phyloP scores from a whole-genome alignment of 2,113 vertebrate genomes.

The Tenebrosternarchus preto region DNA sequence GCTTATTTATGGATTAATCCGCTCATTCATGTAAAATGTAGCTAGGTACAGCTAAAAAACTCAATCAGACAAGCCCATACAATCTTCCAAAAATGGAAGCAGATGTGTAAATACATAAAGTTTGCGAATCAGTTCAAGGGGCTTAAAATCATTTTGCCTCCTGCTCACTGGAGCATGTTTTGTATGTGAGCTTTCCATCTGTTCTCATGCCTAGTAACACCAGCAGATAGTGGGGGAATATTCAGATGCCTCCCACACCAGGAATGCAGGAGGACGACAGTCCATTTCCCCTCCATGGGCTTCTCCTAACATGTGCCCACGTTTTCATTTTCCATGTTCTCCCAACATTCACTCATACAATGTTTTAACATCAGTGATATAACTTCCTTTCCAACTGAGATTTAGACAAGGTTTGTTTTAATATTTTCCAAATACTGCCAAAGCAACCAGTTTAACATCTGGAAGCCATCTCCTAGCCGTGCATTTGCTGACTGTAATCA shows the following conservation, averaged over 20 bases:
- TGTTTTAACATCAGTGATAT: constrained; percentile 54
- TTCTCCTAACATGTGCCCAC: constrained; percentile 11
- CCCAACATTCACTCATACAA: constrained; percentile 22
- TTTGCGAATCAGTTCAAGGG: constrained; percentile 35
- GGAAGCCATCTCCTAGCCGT: constrained; percentile 68
- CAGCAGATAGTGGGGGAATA: constrained; percentile 30
- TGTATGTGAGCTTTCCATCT: constrained; percentile 35
- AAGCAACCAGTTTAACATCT: constrained; percentile 71
- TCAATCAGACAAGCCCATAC: constrained; percentile 52
- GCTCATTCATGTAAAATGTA: not conserved
- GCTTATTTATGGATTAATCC: not conserved
- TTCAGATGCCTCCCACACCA: not conserved
- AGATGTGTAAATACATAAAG: constrained; percentile 66
- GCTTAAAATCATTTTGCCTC: constrained; percentile 16
- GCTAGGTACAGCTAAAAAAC: constrained; percentile 54
- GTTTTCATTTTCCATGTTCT: constrained; percentile 38
- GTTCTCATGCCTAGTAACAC: constrained; percentile 43
- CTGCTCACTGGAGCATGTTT: constrained; percentile 30
- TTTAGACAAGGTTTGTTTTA: constrained; percentile 52
- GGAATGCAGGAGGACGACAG: not conserved
- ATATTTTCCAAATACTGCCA: constrained; percentile 68
- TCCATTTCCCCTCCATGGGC: not conserved
- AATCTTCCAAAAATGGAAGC: constrained; percentile 58
- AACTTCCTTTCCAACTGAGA: constrained; percentile 46
- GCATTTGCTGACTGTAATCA: constrained; percentile 69